Evolutionary conservation across 2,113 vertebrate species (phyloP).

Genomic region (Erythrocercus mccallii): DNA sequence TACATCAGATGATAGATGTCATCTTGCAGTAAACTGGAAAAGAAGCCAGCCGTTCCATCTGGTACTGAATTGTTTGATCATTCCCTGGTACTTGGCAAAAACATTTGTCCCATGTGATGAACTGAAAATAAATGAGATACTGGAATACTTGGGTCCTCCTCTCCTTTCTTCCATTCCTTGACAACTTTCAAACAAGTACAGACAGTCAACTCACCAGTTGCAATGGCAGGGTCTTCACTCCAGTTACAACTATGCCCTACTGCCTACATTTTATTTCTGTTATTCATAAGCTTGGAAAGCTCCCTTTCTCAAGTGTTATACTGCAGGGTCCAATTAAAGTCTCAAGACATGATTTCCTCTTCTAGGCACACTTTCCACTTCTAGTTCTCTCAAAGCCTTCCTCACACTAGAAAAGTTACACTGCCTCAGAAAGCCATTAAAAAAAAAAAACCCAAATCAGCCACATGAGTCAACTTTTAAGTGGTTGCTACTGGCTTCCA

Average conservation of each 20-base stretch:
- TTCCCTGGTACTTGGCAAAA: neutral
- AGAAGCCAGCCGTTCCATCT: neutral
- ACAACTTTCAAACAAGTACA: neutral
- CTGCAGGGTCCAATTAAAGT: neutral
- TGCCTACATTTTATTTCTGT: neutral
- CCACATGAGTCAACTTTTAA: neutral
- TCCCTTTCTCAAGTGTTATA: neutral
- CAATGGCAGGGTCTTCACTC: neutral
- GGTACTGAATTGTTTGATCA: neutral
- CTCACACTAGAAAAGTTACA: neutral
- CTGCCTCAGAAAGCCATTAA: neutral
- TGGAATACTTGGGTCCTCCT: neutral
- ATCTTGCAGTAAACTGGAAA: neutral
- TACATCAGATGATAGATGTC: neutral
- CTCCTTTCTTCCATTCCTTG: neutral
- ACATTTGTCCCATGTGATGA: neutral
- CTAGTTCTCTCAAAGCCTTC: neutral
- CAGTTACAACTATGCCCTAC: neutral
- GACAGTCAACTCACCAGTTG: neutral
- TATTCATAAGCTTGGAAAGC: neutral
- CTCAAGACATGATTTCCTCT: neutral
- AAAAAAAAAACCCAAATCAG: neutral
- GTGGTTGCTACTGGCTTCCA: neutral
- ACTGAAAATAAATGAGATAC: neutral
- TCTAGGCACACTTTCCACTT: neutral